Base-by-base conservation (phyloP, 2,888 invertebrate species). In the Clistopyga incitator region DNA sequence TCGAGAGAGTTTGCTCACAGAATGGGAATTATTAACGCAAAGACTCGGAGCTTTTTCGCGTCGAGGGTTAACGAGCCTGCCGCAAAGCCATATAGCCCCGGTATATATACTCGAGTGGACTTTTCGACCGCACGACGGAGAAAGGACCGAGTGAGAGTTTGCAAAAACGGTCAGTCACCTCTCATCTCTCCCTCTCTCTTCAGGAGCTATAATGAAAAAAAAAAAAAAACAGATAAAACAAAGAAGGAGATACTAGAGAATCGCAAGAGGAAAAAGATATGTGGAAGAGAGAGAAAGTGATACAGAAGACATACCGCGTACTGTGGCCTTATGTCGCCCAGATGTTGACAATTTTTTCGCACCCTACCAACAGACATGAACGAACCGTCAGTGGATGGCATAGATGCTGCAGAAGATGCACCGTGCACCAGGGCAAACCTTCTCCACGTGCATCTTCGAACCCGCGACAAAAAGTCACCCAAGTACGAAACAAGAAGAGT, bases 291-390 rank as follows among this genome's bases (percentile, higher is more conserved):
- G 25, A 82, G 20, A 3, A 8, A 50, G 45, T 54, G 61, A 84
- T 68, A 82, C 65, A 67, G 61, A 54, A 47, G 56, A 64, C 45
- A 59, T n/a, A 76, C 68, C 54, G 59, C 61, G 70, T 80, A 77
- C 64, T 75, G 80, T 76, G 68, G 85, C 87, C 88, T 89, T 87
- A 86, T 89, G 89, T 84, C 86, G 84, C 84, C 88, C 90, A 90
- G 89, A 90, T 90, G 90, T 87, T 84, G 86, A 85, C 83, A 84
- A 87, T 87, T 88, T 90, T 90, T 89, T 90, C 86, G 82, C 86
- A 82, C 84, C 82, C 74, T 80, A 78, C 81, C 87, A 86, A 84
- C 84, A 88, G 88, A 88, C 88, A 87, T 84, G 88, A 88, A 87
- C 88, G 87, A 82, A 85, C 81, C 81, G 81, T 78, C 80, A 64